These are phyloP conservation scores for Hemichromis elongatus DNA, from an alignment of 2,113 vertebrate genomes.

Conservation along the genomic window DNA sequence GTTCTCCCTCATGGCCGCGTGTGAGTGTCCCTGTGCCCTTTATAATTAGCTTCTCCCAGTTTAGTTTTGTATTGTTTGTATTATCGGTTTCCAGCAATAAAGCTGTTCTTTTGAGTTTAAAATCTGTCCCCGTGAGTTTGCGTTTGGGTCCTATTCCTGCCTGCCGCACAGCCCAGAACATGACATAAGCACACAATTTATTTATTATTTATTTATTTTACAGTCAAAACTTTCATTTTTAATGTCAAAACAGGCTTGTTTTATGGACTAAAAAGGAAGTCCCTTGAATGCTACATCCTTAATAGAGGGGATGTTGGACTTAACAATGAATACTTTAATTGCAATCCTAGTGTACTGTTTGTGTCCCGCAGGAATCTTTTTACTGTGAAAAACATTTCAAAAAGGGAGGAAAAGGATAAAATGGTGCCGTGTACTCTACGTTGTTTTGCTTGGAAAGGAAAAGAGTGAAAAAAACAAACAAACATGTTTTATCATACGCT, in stretches of 20 bases:
- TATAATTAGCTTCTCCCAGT: too few relatives aligned
- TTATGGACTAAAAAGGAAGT: background rate
- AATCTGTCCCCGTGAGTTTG: too few relatives aligned
- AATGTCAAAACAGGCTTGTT: background rate
- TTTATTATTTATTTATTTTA: background rate
- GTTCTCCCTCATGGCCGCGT: too few relatives aligned
- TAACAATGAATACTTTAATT: background rate
- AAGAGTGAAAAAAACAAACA: background rate
- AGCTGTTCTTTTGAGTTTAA: too few relatives aligned
- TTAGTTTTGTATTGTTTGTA: too few relatives aligned
- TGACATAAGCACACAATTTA: background rate
- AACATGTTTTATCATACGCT: background rate
- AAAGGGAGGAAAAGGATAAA: background rate
- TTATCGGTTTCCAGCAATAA: too few relatives aligned
- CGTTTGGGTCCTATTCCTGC: too few relatives aligned
- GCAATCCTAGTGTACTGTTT: background rate
- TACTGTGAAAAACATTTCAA: background rate
- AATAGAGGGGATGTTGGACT: background rate
- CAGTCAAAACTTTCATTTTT: background rate
- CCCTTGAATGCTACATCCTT: background rate
- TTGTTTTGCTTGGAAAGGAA: slow-evolving; percentile 27
- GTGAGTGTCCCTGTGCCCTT: too few relatives aligned
- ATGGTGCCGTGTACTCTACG: background rate
- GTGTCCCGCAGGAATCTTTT: background rate
- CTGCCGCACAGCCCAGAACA: too few relatives aligned